Evolutionary conservation across 2,113 vertebrate genomes (phyloP).

Genomic region (Cairina moschata): DNA sequence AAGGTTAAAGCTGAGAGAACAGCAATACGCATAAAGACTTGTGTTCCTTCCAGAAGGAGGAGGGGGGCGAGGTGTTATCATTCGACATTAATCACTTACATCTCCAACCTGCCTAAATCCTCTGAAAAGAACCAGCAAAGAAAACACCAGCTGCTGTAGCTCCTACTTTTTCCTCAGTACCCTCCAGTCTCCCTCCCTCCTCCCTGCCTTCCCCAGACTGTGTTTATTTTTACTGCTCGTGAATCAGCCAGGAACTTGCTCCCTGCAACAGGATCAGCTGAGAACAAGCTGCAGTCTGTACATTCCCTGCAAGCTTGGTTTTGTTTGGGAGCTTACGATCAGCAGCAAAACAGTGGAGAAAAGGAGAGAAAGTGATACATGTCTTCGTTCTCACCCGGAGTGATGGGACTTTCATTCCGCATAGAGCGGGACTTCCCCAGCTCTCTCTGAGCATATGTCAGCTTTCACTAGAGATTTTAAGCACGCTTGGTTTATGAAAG

Average conservation of each 20-base stretch:
- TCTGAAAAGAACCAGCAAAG: slow-evolving; percentile 73
- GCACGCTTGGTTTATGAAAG: background rate
- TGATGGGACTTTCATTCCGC: slow-evolving; percentile 26
- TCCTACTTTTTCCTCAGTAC: slow-evolving; percentile 60
- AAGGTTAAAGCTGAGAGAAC: slow-evolving; percentile 56
- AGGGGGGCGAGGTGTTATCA: slow-evolving; percentile 64
- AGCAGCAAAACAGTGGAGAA: slow-evolving; percentile 48
- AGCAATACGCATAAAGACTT: slow-evolving; percentile 42
- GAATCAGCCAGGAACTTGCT: slow-evolving; percentile 70
- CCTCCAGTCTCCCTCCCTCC: slow-evolving; percentile 43
- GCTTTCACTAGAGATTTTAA: slow-evolving; percentile 23
- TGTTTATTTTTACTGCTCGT: slow-evolving; percentile 73
- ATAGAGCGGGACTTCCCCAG: background rate
- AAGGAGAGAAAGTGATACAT: slow-evolving; percentile 37
- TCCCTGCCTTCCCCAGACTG: slow-evolving; percentile 57
- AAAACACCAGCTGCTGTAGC: slow-evolving; percentile 73
- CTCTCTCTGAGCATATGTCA: background rate
- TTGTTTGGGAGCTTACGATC: slow-evolving; percentile 54
- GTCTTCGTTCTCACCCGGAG: background rate
- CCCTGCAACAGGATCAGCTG: slow-evolving; percentile 67
- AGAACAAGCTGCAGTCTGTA: slow-evolving; percentile 69
- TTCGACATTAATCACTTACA: slow-evolving; percentile 70
- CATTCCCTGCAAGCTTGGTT: slow-evolving; percentile 48
- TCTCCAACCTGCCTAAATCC: slow-evolving; percentile 67
- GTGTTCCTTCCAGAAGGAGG: slow-evolving; percentile 56